These are phyloP conservation scores for Hylaeus volcanicus DNA, from an alignment of 1,140 invertebrate genomes.

Conservation along the genomic window DNA sequence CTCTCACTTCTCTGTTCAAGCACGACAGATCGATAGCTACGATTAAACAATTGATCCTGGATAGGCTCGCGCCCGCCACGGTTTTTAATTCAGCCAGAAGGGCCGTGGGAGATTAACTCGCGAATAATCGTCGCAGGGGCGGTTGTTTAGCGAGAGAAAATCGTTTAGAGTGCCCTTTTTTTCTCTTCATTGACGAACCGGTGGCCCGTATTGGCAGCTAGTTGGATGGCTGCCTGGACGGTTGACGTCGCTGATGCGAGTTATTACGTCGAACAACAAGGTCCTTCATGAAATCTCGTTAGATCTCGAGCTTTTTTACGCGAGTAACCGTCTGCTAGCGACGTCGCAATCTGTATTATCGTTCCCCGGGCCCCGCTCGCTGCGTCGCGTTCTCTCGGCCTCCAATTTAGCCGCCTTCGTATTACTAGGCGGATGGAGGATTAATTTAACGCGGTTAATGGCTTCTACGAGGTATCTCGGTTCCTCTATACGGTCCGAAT, in stretches of 20 bases:
- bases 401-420: conserved; percentile 1
- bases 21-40: too few relatives aligned
- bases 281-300: conserved; percentile 32
- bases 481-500: neutral
- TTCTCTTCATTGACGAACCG: conserved; percentile 11
- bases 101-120: neutral
- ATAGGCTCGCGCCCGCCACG: neutral
- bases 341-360: conserved; percentile 43
- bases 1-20: too few relatives aligned
- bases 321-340: conserved; percentile 14
- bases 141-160: neutral
- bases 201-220: conserved; percentile 32
- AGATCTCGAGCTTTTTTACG: conserved; percentile 19
- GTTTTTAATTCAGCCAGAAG: neutral
- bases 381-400: neutral
- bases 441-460: conserved; percentile 23
- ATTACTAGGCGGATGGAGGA: neutral
- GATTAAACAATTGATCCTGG: too few relatives aligned
- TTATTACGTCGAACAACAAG: conserved; percentile 55
- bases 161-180: neutral
- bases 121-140: neutral
- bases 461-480: neutral
- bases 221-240: conserved; percentile 46
- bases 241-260: conserved; percentile 37
- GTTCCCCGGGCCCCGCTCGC: neutral